Conservation (phyloP, 1,140 invertebrate genomes). For the Musca vetustissima region DNA sequence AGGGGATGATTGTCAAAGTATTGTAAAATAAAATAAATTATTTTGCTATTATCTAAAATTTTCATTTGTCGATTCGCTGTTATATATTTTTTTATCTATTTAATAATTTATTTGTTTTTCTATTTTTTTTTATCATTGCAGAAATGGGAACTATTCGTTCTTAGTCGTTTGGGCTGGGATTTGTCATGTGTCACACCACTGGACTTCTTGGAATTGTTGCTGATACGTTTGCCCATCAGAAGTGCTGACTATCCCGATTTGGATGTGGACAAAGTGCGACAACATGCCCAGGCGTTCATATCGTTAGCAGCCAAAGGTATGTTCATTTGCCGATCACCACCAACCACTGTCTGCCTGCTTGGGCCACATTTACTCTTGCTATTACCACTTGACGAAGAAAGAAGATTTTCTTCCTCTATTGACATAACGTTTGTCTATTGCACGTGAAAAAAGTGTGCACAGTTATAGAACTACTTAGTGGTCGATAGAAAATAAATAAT, state of each 20-base stretch:
- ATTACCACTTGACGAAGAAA: background rate
- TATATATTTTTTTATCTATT: background rate
- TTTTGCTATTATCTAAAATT: background rate
- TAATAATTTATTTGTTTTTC: slow-evolving; percentile 5
- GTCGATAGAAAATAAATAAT: no score
- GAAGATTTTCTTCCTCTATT: no score
- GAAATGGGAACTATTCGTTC: slow-evolving; percentile 76
- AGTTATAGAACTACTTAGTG: no score
- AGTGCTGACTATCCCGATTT: slow-evolving; percentile 46
- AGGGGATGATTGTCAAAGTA: no score
- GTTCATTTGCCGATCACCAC: slow-evolving; percentile 31
- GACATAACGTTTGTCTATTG: no score
- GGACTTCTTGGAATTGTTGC: slow-evolving; percentile 69
- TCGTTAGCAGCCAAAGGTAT: slow-evolving; percentile 74
- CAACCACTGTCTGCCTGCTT: background rate
- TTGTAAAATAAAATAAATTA: no score
- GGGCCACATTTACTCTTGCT: background rate
- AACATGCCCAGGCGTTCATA: slow-evolving; percentile 73
- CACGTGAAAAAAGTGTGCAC: no score
- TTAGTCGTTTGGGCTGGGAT: slow-evolving; percentile 77
- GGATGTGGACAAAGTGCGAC: slow-evolving; percentile 62
- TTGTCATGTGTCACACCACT: slow-evolving; percentile 73
- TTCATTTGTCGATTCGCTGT: background rate
- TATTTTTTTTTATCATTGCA: slow-evolving; percentile 57
- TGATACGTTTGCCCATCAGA: slow-evolving; percentile 49